Percentiles rank a stretch among this genome's conserved stretches.
These are phyloP conservation scores for Thalassoma bifasciatum DNA, from an alignment of 2,113 vertebrate genomes.

Conservation along the genomic window DNA sequence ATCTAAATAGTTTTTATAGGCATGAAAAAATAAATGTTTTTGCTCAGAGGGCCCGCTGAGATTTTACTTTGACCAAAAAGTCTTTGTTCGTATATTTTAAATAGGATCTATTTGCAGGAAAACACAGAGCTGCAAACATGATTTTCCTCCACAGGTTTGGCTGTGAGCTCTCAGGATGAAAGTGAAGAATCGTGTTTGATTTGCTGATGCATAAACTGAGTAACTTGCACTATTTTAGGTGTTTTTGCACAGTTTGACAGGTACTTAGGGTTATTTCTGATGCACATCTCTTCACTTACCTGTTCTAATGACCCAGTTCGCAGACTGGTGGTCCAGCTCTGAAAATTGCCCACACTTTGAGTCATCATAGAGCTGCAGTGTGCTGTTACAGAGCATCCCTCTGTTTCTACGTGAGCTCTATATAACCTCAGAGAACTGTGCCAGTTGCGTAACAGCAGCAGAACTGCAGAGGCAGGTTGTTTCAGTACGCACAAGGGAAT, in stretches of 20 bases:
- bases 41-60: too few species aligned
- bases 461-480: slow-evolving; percentile 53
- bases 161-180: background rate
- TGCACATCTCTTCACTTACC: slow-evolving; percentile 6
- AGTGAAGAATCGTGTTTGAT: slow-evolving; percentile 35
- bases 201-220: slow-evolving; percentile 47
- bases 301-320: slow-evolving; percentile 56
- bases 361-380: slow-evolving; percentile 25
- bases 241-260: slow-evolving; percentile 13
- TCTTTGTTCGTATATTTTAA: background rate
- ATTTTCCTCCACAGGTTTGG: slow-evolving; percentile 6
- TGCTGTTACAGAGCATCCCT: background rate
- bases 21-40: too few species aligned
- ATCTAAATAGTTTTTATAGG: too few species aligned
- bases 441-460: slow-evolving; percentile 67
- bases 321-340: slow-evolving; percentile 13
- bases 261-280: background rate
- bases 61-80: too few species aligned
- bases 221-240: slow-evolving; percentile 38
- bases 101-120: background rate
- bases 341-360: slow-evolving; percentile 38
- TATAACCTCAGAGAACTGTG: slow-evolving; percentile 60
- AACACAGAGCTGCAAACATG: background rate
- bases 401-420: slow-evolving; percentile 16
- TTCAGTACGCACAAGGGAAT: slow-evolving; percentile 43